Evolutionary conservation across 2,113 vertebrate genomes (phyloP).

Genomic region (Hypomesus transpacificus): DNA sequence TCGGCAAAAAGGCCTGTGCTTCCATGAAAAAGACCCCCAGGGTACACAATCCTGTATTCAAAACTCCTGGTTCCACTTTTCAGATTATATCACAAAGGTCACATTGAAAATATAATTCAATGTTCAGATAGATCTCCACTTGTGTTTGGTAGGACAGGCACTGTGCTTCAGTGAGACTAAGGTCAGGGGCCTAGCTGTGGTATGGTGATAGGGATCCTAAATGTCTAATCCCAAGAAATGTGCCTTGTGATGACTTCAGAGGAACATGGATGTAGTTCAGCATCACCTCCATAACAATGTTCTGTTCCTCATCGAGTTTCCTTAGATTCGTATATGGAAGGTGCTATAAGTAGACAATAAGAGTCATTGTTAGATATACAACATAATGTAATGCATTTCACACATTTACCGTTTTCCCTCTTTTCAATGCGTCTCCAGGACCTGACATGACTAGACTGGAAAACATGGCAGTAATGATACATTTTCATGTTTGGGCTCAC

Average conservation of each 20-base stretch:
- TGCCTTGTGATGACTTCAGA: conserved; percentile 2
- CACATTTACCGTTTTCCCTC: too few relatives aligned
- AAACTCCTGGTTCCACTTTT: conserved; percentile 1
- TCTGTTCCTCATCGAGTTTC: conserved; percentile 28
- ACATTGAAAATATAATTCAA: conserved; percentile 12
- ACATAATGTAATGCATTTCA: neutral
- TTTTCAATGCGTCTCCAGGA: too few relatives aligned
- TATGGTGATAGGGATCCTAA: too few relatives aligned
- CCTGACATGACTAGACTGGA: too few relatives aligned
- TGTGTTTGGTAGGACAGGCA: conserved; percentile 55
- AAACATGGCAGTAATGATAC: too few relatives aligned
- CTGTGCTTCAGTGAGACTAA: conserved; percentile 46
- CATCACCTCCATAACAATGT: conserved; percentile 8
- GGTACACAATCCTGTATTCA: conserved; percentile 17
- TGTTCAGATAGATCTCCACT: conserved; percentile 24
- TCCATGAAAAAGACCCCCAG: conserved; percentile 44
- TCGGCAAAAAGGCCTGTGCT: conserved; percentile 38
- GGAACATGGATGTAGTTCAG: neutral
- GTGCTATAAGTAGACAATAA: conserved; percentile 73
- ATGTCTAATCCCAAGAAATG: neutral
- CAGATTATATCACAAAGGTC: neutral
- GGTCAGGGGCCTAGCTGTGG: conserved; percentile 8
- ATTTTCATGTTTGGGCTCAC: too few relatives aligned
- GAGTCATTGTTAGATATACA: neutral
- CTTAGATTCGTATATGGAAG: conserved; percentile 95